These are phyloP conservation scores for Danaus chrysippus DNA, from an alignment of 2,888 invertebrate species.

Conservation along the genomic window DNA sequence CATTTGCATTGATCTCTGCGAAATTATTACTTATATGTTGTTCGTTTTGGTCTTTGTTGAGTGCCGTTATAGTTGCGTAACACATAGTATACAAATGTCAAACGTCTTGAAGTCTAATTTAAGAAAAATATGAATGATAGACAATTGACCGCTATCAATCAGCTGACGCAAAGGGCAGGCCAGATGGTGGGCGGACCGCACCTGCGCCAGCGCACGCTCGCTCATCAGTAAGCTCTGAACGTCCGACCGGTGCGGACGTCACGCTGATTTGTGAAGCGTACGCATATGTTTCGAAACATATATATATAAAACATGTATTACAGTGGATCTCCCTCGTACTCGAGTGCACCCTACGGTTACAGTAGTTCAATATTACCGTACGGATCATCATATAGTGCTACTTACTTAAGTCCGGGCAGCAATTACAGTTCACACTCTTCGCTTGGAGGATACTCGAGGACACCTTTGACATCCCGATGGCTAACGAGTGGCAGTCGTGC, in stretches of 20 bases:
- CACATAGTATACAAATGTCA: not conserved
- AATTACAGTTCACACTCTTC: constrained; percentile 72
- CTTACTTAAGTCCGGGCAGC: constrained; percentile 73
- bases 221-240: constrained; percentile 42
- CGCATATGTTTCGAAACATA: constrained; percentile 82
- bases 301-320: constrained; percentile 74
- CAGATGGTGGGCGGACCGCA: constrained; percentile 45
- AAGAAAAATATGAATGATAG: constrained; percentile 54
- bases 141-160: constrained; percentile 63
- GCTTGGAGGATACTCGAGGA: constrained; percentile 78
- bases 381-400: constrained; percentile 68
- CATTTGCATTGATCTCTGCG: constrained; percentile 24
- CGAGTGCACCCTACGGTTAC: constrained; percentile 69
- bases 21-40: constrained; percentile 9
- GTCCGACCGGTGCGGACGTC: constrained; percentile 40
- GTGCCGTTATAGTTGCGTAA: not conserved
- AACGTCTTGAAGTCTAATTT: constrained; percentile 1
- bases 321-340: constrained; percentile 70
- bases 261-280: constrained; percentile 46
- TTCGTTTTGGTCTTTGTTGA: not conserved
- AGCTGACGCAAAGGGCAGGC: constrained; percentile 51
- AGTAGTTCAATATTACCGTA: constrained; percentile 62
- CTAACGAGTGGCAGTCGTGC: constrained; percentile 63
- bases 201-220: constrained; percentile 22
- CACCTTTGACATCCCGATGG: constrained; percentile 62